phyloP scores from a whole-genome alignment of 2,888 invertebrate species.

The Parochlus steinenii region DNA sequence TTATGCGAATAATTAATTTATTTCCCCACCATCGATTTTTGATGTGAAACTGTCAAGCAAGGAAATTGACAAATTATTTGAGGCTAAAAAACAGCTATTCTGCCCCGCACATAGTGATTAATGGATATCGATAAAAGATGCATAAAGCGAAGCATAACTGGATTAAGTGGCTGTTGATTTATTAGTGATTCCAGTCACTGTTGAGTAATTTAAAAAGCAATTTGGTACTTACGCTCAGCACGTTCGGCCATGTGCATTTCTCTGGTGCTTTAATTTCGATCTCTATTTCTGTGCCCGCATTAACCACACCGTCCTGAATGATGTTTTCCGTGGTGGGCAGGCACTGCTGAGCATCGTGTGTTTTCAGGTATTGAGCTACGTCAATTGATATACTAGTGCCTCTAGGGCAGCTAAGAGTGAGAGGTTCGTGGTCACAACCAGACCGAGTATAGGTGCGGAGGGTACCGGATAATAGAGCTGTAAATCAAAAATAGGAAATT shows the following conservation, averaged over 20 bases:
- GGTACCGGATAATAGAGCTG: conserved; percentile 82
- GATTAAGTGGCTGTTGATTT: no score
- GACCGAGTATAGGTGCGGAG: conserved; percentile 80
- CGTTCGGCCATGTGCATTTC: conserved; percentile 54
- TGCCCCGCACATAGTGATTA: no score
- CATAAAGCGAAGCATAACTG: no score
- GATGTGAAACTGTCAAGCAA: no score
- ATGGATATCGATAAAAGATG: no score
- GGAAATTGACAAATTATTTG: no score
- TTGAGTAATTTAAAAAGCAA: conserved; percentile 3
- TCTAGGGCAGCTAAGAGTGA: conserved; percentile 77
- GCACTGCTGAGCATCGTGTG: conserved; percentile 26
- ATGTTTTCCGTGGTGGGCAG: conserved; percentile 7
- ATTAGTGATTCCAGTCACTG: no score
- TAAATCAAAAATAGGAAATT: conserved; percentile 3
- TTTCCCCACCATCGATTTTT: no score
- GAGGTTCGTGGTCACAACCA: conserved; percentile 80
- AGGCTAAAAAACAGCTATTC: no score
- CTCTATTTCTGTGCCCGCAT: conserved; percentile 32
- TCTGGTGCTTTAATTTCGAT: conserved; percentile 29
- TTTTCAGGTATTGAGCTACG: conserved; percentile 56
- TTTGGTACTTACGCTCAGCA: conserved; percentile 27
- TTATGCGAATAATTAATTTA: no score
- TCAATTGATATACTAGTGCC: conserved; percentile 85
- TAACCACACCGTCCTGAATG: conserved; percentile 11